Evolutionary conservation across 2,888 invertebrate species (phyloP), one percentile per base, ranked within the genome.

Genomic region (Noctua pronuba): DNA sequence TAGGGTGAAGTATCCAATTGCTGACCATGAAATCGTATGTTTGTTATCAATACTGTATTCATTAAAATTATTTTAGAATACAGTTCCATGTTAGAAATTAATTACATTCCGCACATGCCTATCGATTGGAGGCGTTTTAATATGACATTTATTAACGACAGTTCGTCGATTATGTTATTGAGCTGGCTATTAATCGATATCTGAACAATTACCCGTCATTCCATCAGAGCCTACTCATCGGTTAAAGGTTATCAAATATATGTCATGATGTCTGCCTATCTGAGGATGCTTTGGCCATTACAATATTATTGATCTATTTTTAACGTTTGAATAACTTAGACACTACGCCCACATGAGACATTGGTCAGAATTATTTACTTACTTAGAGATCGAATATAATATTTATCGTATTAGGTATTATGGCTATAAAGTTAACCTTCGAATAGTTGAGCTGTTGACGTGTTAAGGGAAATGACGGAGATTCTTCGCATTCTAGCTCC

Each of bases 221-320:
- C 60, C 31, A 38, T 35, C 52, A 21, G 49, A 70, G 49, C 69
- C 72, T 66, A 77, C 73, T 70, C 72, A 83, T 78, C 60, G 64
- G 75, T 60, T 73, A 78, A 70, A 86, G 83, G 79, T 86, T 84
- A 84, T 86, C 83, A 70, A 66, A 77, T 62, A 65, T 44, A 60
- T 77, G 77, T 83, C 79, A 86, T 65, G 72, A 62, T 65, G 68
- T 52, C 46, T 73, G 38, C n/a, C 35, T 80, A 68, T 84, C 69
- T 41, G 46, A 28, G 58, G 73, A 78, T 67, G n/a, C 49, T 55
- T 28, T 64, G 49, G 16, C 60, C 35, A 76, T 67, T 55, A 75
- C 55, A 66, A 65, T 64, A 35, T 67, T 68, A 49, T 67, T n/a
- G 31, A 62, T 49, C 11, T 49, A 64, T 69, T 24, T 73, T 38